A percentile compares a stretch with the other conserved stretches of the same genome.
Evolutionary conservation across 2,113 vertebrate species (phyloP).

Genomic region (Pelvicachromis taeniatus): DNA sequence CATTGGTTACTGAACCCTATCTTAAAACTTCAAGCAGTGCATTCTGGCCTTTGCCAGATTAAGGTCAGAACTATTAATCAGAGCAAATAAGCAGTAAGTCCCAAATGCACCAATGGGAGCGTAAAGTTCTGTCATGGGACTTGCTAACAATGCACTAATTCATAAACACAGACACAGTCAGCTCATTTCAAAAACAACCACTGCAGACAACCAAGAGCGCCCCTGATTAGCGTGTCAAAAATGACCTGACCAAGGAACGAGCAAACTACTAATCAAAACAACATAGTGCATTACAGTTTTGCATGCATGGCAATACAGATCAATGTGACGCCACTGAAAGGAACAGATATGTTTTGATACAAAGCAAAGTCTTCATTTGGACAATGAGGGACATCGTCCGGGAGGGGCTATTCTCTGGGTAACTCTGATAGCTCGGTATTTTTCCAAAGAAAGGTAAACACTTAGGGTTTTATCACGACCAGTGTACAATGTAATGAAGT

Average conservation of each 20-base stretch:
- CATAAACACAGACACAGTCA: neutral
- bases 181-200: neutral
- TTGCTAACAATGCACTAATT: neutral
- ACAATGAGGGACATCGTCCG: neutral
- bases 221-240: neutral
- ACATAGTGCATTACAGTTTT: neutral
- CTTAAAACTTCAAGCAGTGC: neutral
- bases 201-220: neutral
- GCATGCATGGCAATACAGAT: neutral
- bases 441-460: neutral
- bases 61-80: neutral
- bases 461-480: neutral
- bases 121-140: neutral
- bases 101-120: neutral
- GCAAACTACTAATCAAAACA: neutral
- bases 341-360: neutral
- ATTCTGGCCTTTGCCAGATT: neutral
- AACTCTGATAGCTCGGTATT: neutral
- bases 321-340: neutral
- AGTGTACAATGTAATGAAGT: neutral
- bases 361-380: neutral
- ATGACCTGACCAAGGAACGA: accelerated
- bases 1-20: neutral
- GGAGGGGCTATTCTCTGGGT: neutral
- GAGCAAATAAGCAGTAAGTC: neutral